Percentiles rank a stretch among this genome's conserved stretches.
Conservation (phyloP, 2,797 vertebrate genomes). For the Hippoglossus hippoglossus region DNA sequence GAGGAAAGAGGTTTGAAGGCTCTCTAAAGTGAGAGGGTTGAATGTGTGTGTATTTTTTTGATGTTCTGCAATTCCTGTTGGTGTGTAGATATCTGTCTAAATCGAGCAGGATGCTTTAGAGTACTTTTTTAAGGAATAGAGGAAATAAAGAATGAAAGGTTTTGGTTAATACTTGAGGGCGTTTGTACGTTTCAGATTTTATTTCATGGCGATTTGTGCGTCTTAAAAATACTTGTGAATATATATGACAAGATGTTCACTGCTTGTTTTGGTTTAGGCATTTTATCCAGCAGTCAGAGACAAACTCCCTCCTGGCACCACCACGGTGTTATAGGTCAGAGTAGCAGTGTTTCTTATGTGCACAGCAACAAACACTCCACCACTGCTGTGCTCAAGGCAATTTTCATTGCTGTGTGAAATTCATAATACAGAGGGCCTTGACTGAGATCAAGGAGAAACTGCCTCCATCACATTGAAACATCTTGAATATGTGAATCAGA, state of each 20-base stretch:
- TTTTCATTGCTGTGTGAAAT: conserved; percentile 51
- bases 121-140: conserved; percentile 22
- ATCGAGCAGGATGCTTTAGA: conserved; percentile 8
- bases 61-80: conserved; percentile 15
- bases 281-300: conserved; percentile 58
- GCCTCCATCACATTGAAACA: conserved; percentile 51
- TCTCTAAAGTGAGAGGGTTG: conserved; percentile 38
- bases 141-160: conserved; percentile 26
- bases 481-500: conserved; percentile 39
- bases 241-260: conserved; percentile 25
- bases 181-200: conserved; percentile 15
- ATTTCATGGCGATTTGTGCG: conserved; percentile 17
- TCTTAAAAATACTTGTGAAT: conserved; percentile 33
- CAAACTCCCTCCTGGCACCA: conserved; percentile 51
- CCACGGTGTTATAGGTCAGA: conserved; percentile 57
- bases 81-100: conserved; percentile 29
- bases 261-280: conserved; percentile 56
- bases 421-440: conserved; percentile 49
- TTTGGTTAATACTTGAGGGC: not conserved
- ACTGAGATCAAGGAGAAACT: conserved; percentile 56
- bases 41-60: conserved; percentile 20
- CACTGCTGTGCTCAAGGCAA: conserved; percentile 56
- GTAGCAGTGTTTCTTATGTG: conserved; percentile 48
- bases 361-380: conserved; percentile 47
- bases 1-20: conserved; percentile 46